These are phyloP conservation scores for Elaphurus davidianus DNA, from an alignment of 2,113 vertebrate genomes.

Conservation along the genomic window DNA sequence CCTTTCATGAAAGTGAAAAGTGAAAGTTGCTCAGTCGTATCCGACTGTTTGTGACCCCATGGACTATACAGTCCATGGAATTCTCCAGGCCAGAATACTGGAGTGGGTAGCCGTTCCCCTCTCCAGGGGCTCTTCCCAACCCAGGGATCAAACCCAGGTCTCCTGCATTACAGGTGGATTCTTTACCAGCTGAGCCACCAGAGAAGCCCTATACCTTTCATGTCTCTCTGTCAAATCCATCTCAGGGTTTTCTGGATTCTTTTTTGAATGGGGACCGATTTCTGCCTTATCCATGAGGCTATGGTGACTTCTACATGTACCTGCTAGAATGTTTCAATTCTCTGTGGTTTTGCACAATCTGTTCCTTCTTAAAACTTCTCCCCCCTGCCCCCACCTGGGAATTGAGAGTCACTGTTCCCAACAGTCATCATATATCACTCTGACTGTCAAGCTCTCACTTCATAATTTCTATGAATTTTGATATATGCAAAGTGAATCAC, in stretches of 20 bases:
- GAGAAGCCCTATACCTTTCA: not conserved
- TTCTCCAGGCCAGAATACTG: not conserved
- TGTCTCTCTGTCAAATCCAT: not conserved
- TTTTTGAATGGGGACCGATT: not conserved
- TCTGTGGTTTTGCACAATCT: not conserved
- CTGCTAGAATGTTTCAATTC: not conserved
- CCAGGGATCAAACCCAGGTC: not conserved
- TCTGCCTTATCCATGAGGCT: not conserved
- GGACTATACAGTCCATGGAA: not conserved
- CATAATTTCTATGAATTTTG: not conserved
- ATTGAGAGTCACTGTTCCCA: not conserved
- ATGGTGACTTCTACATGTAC: not conserved
- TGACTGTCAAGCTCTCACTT: not conserved
- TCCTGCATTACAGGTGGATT: not conserved
- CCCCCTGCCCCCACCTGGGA: rapidly evolving
- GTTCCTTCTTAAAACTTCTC: not conserved
- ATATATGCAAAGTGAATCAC: not conserved
- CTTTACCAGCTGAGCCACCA: not conserved
- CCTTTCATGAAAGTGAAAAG: not conserved
- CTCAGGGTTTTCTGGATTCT: not conserved
- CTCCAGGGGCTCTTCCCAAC: not conserved
- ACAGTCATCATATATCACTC: not conserved
- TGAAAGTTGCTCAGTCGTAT: not conserved
- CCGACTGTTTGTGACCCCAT: not conserved
- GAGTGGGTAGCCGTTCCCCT: not conserved